Evolutionary conservation across 92 coral and sea anemone genomes (phyloP), one percentile per base, ranked within the genome.

Genomic region (Umimayanthus chanpuru): DNA sequence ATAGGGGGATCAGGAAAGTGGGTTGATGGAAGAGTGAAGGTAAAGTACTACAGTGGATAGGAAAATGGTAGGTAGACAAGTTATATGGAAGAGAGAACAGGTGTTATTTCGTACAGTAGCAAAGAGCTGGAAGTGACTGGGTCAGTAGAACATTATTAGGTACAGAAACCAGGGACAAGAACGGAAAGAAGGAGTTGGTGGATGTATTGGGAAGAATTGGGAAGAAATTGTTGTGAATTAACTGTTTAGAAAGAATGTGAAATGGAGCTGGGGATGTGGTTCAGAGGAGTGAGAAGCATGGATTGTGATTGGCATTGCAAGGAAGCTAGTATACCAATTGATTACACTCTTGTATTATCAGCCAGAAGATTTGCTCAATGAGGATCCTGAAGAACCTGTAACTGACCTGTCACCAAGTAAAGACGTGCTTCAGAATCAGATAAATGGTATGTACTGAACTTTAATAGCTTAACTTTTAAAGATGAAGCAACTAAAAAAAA

Each of bases 281-380:
- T 61, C 9, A 18, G 68, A 61, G 68, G 2, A 16, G n/a, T 21
- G 68, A 61, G 65, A 61, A 61, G n/a, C 1, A 25, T 61, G 68
- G 8, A 21, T 3, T 61, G 21, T 61, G 68, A 20, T 61, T 61
- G 68, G 26, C 21, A 23, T 15, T 56, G 23, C 66, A 56, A 56
- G 23, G 6, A 70, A 8, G n/a, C n/a, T n/a, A n/a, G 10, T 12
- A 21, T 68, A 20, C 73, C 15, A 9, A 72, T 72, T 11, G 6
- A 39, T 47, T 47, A 9, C 20, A 16, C n/a, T 61, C 16, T 81
- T 64, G 18, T 0, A 30, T 81, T 58, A 20, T 56, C 36, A 81
- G 85, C 86, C 86, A 41, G 86, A 82, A 4, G 61, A 82, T 82
- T 28, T 82, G 75, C 77, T 82, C 76, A 82, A 23, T 82, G 86